Evolutionary conservation across 1,140 invertebrate genomes (phyloP).

Genomic region (Ladona fulva): DNA sequence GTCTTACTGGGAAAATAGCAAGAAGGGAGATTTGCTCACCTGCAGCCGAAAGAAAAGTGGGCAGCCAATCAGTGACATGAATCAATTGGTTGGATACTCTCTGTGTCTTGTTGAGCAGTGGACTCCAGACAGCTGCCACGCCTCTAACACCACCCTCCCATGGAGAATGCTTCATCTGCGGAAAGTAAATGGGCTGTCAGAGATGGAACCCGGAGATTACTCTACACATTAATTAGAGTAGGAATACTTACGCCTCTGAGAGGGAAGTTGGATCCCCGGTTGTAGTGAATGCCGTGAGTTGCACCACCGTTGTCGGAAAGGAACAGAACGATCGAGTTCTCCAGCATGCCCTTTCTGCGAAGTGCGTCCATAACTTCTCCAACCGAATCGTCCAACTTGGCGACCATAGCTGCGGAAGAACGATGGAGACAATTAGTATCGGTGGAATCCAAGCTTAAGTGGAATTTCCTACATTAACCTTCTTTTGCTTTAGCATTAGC

Average conservation of each 20-base stretch:
- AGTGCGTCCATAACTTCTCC: slow-evolving; percentile 65
- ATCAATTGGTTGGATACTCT: slow-evolving; percentile 64
- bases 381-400: slow-evolving; percentile 77
- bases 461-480: too few species aligned
- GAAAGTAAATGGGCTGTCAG: slow-evolving; percentile 14
- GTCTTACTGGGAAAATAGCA: too few species aligned
- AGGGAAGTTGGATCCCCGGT: slow-evolving; percentile 81
- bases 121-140: slow-evolving; percentile 70
- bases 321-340: slow-evolving; percentile 66
- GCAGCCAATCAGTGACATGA: slow-evolving; percentile 79
- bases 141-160: slow-evolving; percentile 80
- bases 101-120: slow-evolving; percentile 46
- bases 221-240: background rate
- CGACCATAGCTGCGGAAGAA: slow-evolving; percentile 63
- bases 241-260: slow-evolving; percentile 57
- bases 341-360: slow-evolving; percentile 52
- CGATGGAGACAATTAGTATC: background rate
- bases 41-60: slow-evolving; percentile 60
- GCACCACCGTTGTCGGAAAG: slow-evolving; percentile 74
- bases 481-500: too few species aligned
- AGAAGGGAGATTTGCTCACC: slow-evolving; percentile 33
- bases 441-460: too few species aligned
- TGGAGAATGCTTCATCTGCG: slow-evolving; percentile 63
- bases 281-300: slow-evolving; percentile 55
- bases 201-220: slow-evolving; percentile 1